Evolutionary conservation across 2,797 vertebrate species (phyloP).

Genomic region (Amazona ochrocephala): DNA sequence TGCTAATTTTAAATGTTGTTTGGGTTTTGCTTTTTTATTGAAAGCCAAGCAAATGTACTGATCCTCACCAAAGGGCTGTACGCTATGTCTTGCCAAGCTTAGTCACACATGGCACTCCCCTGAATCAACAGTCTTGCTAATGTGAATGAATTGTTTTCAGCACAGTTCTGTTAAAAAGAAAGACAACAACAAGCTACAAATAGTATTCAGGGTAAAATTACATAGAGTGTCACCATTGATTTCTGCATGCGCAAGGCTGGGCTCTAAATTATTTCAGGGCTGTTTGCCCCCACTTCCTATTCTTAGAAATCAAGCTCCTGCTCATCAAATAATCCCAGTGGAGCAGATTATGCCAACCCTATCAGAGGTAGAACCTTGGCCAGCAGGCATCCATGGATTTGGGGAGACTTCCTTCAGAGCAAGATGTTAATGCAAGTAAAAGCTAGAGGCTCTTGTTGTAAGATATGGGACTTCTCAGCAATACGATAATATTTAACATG

Average conservation of each 20-base stretch:
- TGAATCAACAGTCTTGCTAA: background rate
- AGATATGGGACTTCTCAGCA: background rate
- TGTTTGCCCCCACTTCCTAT: background rate
- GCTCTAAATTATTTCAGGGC: background rate
- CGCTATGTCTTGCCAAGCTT: background rate
- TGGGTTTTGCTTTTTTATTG: background rate
- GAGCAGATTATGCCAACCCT: background rate
- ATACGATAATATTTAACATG: background rate
- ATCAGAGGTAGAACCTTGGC: background rate
- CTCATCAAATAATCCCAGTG: background rate
- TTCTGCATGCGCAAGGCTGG: background rate
- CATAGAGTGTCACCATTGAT: background rate
- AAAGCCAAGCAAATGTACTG: background rate
- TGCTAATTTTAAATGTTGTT: background rate
- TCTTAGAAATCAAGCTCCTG: background rate
- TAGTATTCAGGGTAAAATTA: background rate
- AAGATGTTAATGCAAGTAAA: background rate
- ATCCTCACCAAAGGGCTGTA: fast-evolving
- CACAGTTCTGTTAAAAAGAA: background rate
- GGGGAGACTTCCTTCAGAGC: background rate
- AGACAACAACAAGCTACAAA: background rate
- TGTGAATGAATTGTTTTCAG: background rate
- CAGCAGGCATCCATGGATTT: background rate
- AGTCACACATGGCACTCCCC: background rate
- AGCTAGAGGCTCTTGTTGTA: background rate